Evolutionary conservation across 2,113 vertebrate genomes (phyloP).

Genomic region (Cryptoleucopteryx plumbea): DNA sequence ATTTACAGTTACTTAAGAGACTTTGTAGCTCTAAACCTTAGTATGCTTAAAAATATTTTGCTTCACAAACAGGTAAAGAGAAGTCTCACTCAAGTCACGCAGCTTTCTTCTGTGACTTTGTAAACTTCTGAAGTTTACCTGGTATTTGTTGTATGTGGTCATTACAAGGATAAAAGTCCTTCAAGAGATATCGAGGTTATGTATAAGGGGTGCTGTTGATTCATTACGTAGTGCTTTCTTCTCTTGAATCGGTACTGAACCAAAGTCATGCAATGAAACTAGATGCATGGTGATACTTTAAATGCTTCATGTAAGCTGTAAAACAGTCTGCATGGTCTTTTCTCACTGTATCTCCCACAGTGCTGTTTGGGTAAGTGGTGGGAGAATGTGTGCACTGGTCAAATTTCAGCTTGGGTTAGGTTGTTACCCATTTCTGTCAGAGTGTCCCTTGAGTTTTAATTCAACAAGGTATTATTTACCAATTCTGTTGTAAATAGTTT

Average conservation of each 20-base stretch:
- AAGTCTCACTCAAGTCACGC: not conserved
- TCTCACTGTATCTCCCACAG: not conserved
- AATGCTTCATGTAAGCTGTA: not conserved
- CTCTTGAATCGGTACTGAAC: not conserved
- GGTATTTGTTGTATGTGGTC: not conserved
- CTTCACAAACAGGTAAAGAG: not conserved
- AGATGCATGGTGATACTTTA: not conserved
- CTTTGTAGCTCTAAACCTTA: not conserved
- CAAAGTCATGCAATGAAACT: not conserved
- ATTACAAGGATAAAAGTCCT: not conserved
- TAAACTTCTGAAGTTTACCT: not conserved
- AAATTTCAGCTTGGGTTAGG: not conserved
- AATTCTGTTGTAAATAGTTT: not conserved
- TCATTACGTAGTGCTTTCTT: not conserved
- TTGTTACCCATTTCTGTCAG: not conserved
- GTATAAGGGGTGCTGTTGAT: not conserved
- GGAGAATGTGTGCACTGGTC: not conserved
- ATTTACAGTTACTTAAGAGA: not conserved
- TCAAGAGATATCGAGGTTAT: not conserved
- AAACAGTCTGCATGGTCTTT: not conserved
- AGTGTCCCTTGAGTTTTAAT: not conserved
- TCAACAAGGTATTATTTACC: not conserved
- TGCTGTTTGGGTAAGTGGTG: not conserved
- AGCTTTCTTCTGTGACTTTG: not conserved
- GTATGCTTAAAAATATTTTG: not conserved